Evolutionary conservation across 2,113 vertebrate genomes (phyloP), one percentile per base, ranked within the genome.

Genomic region (Octodon degus): DNA sequence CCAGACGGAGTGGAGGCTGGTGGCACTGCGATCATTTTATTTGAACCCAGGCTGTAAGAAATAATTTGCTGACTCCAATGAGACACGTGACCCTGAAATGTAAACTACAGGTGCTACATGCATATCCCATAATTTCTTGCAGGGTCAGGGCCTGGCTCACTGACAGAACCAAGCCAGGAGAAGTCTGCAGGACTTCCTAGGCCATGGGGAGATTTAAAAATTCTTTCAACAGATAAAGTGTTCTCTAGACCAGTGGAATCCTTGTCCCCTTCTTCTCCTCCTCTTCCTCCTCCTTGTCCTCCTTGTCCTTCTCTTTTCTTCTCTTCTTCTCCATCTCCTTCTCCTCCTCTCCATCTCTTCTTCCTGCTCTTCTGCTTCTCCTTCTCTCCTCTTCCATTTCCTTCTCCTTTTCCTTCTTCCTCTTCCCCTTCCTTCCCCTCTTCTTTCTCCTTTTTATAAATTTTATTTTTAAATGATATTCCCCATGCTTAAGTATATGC

Each of bases 11-110:
- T 17, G 8, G 80, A 50, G 55, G 97, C 97, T 97, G 96, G 96
- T 1, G 97, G 94, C 67, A 74, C 94, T 60, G 79, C 95, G 93
- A 96, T 93, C 95, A 34, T 96, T 98, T 97, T 92, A 97, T 96
- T 97, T 93, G 98, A 97, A 95, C 95, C 97, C 84, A 85, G 96
- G 92, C 80, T 93, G 9, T 91, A 87, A 97, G 96, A 97, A 87
- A 86, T 86, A 89, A 95, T 89, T 94, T 91, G 96, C 70, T 84
- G 87, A 97, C 83, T 60, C 30, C 0, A 13, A 81, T 96, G 92
- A 97, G 97, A 96, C 79, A 96, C 80, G 82, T 79, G 90, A 76
- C 32, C 93, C 40, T 95, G 86, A 92, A 79, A 93, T 86, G 40
- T 27, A 90, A 96, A 34, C 32, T 60, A 84, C 22, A 97, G 37